Conservation (phyloP, 1,140 invertebrate species). For the Schlechtendalia chinensis region DNA sequence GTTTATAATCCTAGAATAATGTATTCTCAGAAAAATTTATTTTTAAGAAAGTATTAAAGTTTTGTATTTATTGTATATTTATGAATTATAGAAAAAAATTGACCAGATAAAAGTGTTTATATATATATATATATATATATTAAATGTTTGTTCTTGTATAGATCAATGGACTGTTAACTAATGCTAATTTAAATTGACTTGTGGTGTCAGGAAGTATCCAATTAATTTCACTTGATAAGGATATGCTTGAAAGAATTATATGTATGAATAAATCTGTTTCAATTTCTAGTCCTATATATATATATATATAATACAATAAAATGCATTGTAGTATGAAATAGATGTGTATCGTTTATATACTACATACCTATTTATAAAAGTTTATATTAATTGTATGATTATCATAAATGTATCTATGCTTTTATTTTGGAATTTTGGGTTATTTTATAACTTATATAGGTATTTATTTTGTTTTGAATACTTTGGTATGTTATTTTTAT, state of each 20-base stretch:
- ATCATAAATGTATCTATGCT: no score
- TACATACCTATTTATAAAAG: no score
- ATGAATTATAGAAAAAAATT: not conserved
- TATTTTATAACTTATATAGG: no score
- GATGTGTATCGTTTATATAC: no score
- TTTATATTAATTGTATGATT: no score
- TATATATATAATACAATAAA: not conserved
- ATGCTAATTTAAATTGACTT: slow-evolving; percentile 37
- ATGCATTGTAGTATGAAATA: not conserved
- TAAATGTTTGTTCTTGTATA: slow-evolving; percentile 3
- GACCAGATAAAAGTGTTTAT: not conserved
- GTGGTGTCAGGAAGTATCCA: slow-evolving; percentile 26
- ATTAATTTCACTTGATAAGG: slow-evolving; percentile 25
- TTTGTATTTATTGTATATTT: not conserved
- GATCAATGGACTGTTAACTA: slow-evolving; percentile 21
- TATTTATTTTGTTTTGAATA: no score
- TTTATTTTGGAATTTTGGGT: no score
- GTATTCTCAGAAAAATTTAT: not conserved
- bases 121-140: not conserved
- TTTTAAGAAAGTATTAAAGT: not conserved
- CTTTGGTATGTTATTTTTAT: no score
- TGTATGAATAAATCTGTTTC: slow-evolving; percentile 17
- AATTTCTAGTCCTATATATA: slow-evolving; percentile 18
- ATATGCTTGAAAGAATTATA: not conserved
- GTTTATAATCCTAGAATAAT: not conserved